Evolutionary conservation across 2,797 vertebrate species (phyloP).

Genomic region (Nothura maculosa): DNA sequence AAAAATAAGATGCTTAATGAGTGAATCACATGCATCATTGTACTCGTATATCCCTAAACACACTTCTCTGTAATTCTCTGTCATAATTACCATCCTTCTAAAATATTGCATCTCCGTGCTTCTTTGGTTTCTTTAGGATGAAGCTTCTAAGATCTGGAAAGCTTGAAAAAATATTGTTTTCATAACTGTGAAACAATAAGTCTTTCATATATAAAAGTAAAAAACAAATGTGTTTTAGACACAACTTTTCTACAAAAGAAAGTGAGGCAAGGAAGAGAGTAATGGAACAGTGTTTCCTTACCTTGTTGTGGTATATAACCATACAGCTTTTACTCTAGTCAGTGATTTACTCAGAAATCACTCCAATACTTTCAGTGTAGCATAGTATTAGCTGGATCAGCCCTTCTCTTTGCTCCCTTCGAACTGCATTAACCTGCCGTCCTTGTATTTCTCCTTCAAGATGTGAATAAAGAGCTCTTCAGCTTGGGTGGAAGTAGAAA

Average conservation of each 20-base stretch:
- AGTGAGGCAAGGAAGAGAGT: neutral
- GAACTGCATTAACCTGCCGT: conserved; percentile 17
- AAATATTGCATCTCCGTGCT: neutral
- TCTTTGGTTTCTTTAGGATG: neutral
- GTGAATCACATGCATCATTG: neutral
- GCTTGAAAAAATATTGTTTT: neutral
- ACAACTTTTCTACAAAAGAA: conserved; percentile 17
- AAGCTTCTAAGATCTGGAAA: neutral
- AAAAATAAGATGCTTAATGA: neutral
- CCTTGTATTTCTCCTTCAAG: conserved; percentile 62
- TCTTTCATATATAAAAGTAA: neutral
- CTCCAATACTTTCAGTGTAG: neutral
- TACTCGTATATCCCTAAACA: neutral
- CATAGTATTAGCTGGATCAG: conserved; percentile 27
- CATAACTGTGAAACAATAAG: neutral
- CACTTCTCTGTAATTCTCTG: neutral
- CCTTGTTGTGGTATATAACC: neutral
- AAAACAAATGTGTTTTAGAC: neutral
- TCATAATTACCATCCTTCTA: neutral
- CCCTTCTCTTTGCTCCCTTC: conserved; percentile 21
- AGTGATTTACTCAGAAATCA: conserved; percentile 40
- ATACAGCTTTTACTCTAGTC: neutral
- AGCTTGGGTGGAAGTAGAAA: conserved; percentile 23
- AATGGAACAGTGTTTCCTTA: neutral
- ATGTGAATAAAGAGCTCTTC: conserved; percentile 54